Base-by-base conservation (phyloP, 92 coral and sea anemone species). In the Palythoa caribaeorum region DNA sequence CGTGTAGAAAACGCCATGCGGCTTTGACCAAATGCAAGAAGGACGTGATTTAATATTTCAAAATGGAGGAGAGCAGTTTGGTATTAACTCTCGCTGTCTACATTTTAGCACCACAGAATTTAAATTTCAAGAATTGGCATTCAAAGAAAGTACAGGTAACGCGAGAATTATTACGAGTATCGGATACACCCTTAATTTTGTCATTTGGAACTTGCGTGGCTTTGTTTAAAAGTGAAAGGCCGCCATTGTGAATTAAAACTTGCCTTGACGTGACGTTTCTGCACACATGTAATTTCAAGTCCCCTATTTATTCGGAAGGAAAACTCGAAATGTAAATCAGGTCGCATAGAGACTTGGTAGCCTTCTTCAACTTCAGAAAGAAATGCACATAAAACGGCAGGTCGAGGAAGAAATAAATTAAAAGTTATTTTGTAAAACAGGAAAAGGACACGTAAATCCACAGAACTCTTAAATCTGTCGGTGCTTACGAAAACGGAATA, bases 1-100 rank as follows among this genome's bases (percentile, higher is more conserved):
- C 86, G 86, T 65, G 86, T 59, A 81, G 76, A 81, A 50, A 81
- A 48, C 14, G 76, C 86, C 86, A 81, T 81, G 86, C 62, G 62
- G 86, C 38, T 66, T 36, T 5, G 28, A 53, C 60, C 11, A 44
- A 16, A 16, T 38, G 13, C 75, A 19, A 81, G 60, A 13, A 38
- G 10, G 40, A 50, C 15, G 9, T 50, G 57, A 7, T 38, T 14
- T 10, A 80, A 17, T 15, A 6, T 16, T 16, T 2, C 19, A 35
- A 57, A 65, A 21, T 8, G 52, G 19, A 10, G 19, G 52, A 79
- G 38, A 52, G 14, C 84, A 38, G 84, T 60, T 63, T 37, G 73
- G 59, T 35, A 62, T 38, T 47, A 65, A 79, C 73, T 14, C 38
- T 40, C 19, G 40, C 17, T 40, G 57, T 44, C 20, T 66, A n/a